Conservation (phyloP, 2,888 invertebrate species). For the Coleophora deauratella region DNA sequence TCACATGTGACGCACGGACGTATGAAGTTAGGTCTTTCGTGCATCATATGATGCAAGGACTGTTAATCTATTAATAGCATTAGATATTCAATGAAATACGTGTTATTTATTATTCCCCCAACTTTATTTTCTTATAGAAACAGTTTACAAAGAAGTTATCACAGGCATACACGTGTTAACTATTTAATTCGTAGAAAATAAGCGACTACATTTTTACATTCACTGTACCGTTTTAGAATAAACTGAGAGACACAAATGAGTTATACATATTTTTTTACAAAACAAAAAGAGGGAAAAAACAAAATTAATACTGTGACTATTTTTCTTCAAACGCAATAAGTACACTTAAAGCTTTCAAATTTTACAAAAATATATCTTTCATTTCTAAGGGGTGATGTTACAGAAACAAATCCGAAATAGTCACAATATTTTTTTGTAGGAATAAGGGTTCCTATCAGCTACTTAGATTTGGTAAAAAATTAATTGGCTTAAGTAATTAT, state of each 20-base stretch:
- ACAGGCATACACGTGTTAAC: slow-evolving; percentile 54
- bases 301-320: slow-evolving; percentile 35
- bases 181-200: slow-evolving; percentile 23
- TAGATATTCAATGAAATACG: too few relatives aligned
- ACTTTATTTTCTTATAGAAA: slow-evolving; percentile 48
- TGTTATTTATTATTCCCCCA: slow-evolving; percentile 25
- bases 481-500: slow-evolving; percentile 41
- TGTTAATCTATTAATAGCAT: too few relatives aligned
- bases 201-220: slow-evolving; percentile 1
- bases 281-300: slow-evolving; percentile 7
- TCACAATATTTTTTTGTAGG: slow-evolving; percentile 34
- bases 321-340: slow-evolving; percentile 13
- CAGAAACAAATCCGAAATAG: slow-evolving; percentile 22
- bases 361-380: background rate
- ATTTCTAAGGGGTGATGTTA: too few relatives aligned
- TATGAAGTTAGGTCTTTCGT: too few relatives aligned
- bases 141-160: slow-evolving; percentile 62
- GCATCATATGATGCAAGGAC: too few relatives aligned
- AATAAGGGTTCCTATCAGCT: slow-evolving; percentile 31
- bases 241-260: background rate
- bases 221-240: background rate
- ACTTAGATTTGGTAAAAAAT: slow-evolving; percentile 53
- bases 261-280: slow-evolving; percentile 1
- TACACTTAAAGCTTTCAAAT: slow-evolving; percentile 12
- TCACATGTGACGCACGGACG: too few relatives aligned